Percentiles rank a stretch among this genome's conserved stretches.
Conservation (phyloP, 2,797 vertebrate species). For the Eurystomus glaucurus region DNA sequence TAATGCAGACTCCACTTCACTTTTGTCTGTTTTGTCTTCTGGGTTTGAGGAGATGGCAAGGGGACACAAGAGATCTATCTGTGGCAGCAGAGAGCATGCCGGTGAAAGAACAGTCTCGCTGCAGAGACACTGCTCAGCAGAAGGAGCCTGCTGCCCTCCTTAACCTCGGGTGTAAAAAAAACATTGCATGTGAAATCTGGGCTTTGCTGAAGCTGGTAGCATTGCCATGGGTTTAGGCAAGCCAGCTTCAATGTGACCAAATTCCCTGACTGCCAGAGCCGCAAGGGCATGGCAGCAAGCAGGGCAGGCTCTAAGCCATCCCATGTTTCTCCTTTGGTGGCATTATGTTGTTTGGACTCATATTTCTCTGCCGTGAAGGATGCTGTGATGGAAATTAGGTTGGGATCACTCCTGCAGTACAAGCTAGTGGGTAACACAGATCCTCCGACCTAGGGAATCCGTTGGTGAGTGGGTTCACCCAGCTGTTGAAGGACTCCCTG, state of each 20-base stretch:
- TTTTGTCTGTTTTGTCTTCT: not conserved
- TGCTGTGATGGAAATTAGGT: not conserved
- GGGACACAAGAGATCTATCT: not conserved
- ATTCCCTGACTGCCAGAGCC: not conserved
- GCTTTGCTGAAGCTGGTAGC: not conserved
- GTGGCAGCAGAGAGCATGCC: not conserved
- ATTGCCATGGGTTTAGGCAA: not conserved
- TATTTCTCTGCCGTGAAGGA: not conserved
- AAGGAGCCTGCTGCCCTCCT: not conserved
- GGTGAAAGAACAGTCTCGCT: not conserved
- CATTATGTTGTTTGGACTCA: accelerated
- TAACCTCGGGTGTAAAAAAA: not conserved
- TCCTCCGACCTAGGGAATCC: too few species aligned
- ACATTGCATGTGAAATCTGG: not conserved
- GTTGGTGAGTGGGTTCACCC: accelerated
- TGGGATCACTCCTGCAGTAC: not conserved
- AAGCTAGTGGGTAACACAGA: not conserved
- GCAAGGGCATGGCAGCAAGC: not conserved
- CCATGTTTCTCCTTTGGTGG: not conserved
- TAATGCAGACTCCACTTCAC: not conserved
- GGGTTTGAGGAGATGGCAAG: not conserved
- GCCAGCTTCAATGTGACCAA: not conserved
- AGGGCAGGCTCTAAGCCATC: not conserved
- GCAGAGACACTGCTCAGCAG: not conserved
- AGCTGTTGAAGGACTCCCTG: not conserved